Conservation (phyloP, 2,888 invertebrate species). For the Sipha maydis region DNA sequence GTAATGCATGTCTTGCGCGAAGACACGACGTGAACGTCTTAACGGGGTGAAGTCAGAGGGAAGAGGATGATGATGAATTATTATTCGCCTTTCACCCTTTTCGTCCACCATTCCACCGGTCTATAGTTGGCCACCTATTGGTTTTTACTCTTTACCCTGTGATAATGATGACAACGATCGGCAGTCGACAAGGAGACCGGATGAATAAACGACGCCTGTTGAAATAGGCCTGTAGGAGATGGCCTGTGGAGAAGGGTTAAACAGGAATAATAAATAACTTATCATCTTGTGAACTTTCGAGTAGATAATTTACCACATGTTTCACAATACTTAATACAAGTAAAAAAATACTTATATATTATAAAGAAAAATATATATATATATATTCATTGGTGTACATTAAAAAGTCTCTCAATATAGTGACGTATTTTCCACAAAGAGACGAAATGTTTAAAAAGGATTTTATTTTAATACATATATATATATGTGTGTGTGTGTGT, state of each 20-base stretch:
- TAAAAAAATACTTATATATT: neutral
- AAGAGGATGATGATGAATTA: slow-evolving; percentile 28
- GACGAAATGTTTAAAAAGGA: slow-evolving; percentile 54
- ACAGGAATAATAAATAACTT: slow-evolving; percentile 32
- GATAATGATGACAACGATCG: neutral
- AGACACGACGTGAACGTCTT: neutral
- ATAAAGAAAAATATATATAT: neutral
- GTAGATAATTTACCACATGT: slow-evolving; percentile 21
- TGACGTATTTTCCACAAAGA: slow-evolving; percentile 13
- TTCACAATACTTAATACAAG: neutral
- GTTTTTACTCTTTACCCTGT: neutral
- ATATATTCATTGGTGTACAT: neutral
- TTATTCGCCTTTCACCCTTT: neutral
- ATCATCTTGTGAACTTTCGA: slow-evolving; percentile 35
- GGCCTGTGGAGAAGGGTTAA: neutral
- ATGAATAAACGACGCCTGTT: slow-evolving; percentile 28
- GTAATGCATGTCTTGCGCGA: slow-evolving; percentile 19
- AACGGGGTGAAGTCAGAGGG: neutral
- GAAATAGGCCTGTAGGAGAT: neutral
- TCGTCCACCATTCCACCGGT: neutral
- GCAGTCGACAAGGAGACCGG: neutral
- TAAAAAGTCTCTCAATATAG: neutral
- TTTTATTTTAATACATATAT: slow-evolving; percentile 7
- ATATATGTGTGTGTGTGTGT: neutral
- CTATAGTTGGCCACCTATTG: neutral